These are phyloP conservation scores for Phalacrocorax pelagicus DNA, from an alignment of 2,113 vertebrate genomes.

Conservation along the genomic window DNA sequence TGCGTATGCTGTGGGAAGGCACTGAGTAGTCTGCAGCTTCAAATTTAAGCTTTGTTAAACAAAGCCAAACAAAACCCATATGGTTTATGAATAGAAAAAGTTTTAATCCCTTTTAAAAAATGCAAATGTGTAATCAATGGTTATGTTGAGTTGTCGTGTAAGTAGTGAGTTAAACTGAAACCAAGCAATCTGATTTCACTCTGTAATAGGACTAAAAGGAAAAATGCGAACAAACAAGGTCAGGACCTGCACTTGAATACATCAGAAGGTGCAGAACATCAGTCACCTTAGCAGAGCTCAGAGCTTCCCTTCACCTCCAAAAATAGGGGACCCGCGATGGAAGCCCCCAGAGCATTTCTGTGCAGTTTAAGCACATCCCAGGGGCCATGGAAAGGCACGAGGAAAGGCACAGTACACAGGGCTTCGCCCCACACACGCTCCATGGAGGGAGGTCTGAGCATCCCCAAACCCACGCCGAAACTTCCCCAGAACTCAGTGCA, in stretches of 20 bases:
- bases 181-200: background rate
- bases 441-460: background rate
- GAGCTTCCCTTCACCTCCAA: background rate
- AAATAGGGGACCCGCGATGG: accelerated
- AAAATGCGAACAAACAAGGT: background rate
- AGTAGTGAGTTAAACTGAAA: background rate
- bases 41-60: slow-evolving; percentile 37
- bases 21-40: slow-evolving; percentile 30
- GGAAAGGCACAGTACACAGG: background rate
- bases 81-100: background rate
- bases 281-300: background rate
- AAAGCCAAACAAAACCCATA: slow-evolving; percentile 45
- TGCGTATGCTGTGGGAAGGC: background rate
- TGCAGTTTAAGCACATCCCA: background rate
- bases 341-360: background rate
- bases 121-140: background rate
- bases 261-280: background rate
- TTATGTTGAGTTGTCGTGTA: background rate
- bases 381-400: background rate
- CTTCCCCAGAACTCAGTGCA: background rate
- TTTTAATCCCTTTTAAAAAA: slow-evolving; percentile 6
- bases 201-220: background rate
- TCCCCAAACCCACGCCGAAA: background rate
- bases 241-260: background rate
- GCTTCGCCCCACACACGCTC: background rate